Conservation (phyloP, 2,113 vertebrate species). For the Dendrocopos noguchii region DNA sequence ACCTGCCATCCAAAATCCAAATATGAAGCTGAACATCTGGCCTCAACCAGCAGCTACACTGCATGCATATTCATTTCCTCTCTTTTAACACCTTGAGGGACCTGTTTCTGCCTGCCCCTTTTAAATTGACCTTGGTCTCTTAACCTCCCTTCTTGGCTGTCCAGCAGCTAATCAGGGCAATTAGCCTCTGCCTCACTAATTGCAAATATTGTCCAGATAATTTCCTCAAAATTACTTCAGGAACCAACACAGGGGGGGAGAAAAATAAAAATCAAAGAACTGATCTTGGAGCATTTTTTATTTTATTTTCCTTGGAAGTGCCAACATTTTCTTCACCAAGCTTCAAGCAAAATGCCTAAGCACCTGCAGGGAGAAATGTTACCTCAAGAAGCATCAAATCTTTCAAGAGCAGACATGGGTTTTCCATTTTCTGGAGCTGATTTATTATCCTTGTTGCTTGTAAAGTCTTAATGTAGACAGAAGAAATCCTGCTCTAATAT, state of each 20-base stretch:
- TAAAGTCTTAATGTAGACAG: not conserved
- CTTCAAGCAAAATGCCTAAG: not conserved
- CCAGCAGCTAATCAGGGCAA: not conserved
- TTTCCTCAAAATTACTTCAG: not conserved
- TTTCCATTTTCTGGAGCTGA: conserved; percentile 6
- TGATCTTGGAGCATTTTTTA: too few species aligned
- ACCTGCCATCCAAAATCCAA: not conserved
- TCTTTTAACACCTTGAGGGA: not conserved
- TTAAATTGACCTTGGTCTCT: not conserved
- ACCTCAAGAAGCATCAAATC: not conserved
- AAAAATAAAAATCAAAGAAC: not conserved
- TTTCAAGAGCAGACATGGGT: not conserved
- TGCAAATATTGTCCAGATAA: not conserved
- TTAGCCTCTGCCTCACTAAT: not conserved
- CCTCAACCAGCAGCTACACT: not conserved
- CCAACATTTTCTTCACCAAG: not conserved
- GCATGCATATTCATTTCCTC: not conserved
- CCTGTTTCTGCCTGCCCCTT: not conserved
- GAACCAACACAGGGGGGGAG: not conserved
- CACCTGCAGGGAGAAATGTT: not conserved
- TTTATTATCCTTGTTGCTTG: not conserved
- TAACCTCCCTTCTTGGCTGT: not conserved
- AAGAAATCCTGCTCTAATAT: not conserved
- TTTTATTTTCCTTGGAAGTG: not conserved
- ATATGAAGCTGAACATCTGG: not conserved